Conservation (phyloP, 2,113 vertebrate species). For the Ptychochromis oligacanthus region DNA sequence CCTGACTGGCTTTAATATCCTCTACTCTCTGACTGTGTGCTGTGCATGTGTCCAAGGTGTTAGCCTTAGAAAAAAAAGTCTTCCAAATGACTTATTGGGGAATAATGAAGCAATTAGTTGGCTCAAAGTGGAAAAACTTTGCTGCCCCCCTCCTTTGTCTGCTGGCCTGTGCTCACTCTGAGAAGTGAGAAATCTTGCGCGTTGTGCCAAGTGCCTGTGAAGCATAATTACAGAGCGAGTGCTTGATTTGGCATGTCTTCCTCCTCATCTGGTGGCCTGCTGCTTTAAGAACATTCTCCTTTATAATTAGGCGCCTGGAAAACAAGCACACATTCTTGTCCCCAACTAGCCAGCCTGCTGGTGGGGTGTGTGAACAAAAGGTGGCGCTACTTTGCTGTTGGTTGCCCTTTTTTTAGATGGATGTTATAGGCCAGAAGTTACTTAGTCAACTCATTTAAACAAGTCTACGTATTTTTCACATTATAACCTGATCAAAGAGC, state of each 20-base stretch:
- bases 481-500: background rate
- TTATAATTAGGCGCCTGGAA: slow-evolving; percentile 81
- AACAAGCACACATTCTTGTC: slow-evolving; percentile 72
- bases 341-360: slow-evolving; percentile 32
- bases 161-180: slow-evolving; percentile 64
- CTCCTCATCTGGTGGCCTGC: slow-evolving; percentile 84
- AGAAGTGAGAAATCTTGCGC: slow-evolving; percentile 80
- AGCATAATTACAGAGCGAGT: slow-evolving; percentile 82
- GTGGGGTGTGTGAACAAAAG: slow-evolving; percentile 55
- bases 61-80: slow-evolving; percentile 59
- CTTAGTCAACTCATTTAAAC: background rate
- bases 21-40: slow-evolving; percentile 61
- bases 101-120: slow-evolving; percentile 83
- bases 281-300: slow-evolving; percentile 79
- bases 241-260: slow-evolving; percentile 82
- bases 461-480: background rate
- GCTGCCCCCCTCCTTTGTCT: slow-evolving; percentile 55
- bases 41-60: slow-evolving; percentile 78
- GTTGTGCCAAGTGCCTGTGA: slow-evolving; percentile 74
- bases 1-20: slow-evolving; percentile 74
- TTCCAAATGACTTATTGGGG: slow-evolving; percentile 78
- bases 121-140: slow-evolving; percentile 72
- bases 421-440: background rate
- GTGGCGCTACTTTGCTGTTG: slow-evolving; percentile 68
- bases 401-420: background rate